Conservation (phyloP, 2,797 vertebrate genomes). For the Lerista edwardsae region DNA sequence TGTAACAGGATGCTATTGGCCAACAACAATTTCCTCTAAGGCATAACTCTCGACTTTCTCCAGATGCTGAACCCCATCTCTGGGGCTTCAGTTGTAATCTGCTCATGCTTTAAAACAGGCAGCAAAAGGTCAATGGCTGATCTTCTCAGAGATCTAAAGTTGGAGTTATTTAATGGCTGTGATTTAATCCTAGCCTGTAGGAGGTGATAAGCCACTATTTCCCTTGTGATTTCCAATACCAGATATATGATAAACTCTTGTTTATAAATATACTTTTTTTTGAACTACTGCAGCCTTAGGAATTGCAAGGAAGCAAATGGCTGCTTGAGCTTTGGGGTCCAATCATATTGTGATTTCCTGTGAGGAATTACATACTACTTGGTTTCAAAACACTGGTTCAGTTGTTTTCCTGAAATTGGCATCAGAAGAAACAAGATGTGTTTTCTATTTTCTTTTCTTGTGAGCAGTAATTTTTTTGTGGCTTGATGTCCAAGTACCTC, state of each 20-base stretch:
- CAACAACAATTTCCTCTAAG: neutral
- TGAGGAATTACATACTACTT: neutral
- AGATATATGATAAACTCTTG: neutral
- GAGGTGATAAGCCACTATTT: neutral
- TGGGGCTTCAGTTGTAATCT: constrained; percentile 17
- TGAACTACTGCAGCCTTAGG: neutral
- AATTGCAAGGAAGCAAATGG: neutral
- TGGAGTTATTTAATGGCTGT: neutral
- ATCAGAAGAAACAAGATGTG: no score
- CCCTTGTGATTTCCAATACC: neutral
- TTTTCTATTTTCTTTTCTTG: neutral
- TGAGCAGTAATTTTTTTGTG: neutral
- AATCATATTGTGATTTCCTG: neutral
- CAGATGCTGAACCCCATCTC: rapidly evolving
- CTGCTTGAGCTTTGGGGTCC: neutral
- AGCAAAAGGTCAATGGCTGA: constrained; percentile 24
- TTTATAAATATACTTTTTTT: constrained; percentile 5
- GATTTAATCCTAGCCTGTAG: neutral
- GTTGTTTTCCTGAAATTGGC: neutral
- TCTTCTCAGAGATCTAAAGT: constrained; percentile 38
- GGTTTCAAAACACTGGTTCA: neutral
- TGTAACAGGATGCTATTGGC: neutral
- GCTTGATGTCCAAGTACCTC: neutral
- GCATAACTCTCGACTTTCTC: neutral
- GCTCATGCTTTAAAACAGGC: constrained; percentile 33